These are phyloP conservation scores for Zaprionus lineosus DNA, from an alignment of 2,888 invertebrate species.

Conservation along the genomic window DNA sequence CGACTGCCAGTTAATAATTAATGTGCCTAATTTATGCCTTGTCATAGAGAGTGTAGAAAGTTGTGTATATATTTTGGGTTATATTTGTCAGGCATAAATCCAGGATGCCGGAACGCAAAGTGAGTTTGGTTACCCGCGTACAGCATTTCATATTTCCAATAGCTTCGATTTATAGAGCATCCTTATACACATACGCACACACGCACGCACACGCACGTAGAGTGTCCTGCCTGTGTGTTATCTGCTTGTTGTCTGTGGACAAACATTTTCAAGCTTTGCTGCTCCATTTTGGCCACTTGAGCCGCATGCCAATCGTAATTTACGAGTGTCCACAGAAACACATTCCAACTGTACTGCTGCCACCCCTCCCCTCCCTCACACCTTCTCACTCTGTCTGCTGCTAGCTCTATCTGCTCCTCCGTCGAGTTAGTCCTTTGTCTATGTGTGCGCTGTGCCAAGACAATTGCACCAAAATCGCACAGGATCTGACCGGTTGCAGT, in stretches of 20 bases:
- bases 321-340: conserved; percentile 57
- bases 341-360: conserved; percentile 42
- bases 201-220: no score
- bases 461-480: conserved; percentile 49
- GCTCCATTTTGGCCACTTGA: conserved; percentile 43
- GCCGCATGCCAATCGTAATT: conserved; percentile 65
- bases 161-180: conserved; percentile 67
- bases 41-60: conserved; percentile 52
- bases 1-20: conserved; percentile 57
- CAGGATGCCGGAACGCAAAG: conserved; percentile 15
- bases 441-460: conserved; percentile 50
- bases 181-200: no score
- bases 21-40: conserved; percentile 68
- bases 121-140: conserved; percentile 15
- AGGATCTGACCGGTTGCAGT: conserved; percentile 6
- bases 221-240: conserved; percentile 1
- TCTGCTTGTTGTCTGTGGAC: conserved; percentile 10
- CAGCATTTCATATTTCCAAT: conserved; percentile 60
- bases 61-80: conserved; percentile 42
- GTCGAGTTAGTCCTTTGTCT: no score
- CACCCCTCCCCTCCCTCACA: no score
- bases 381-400: background rate
- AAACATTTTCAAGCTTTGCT: conserved; percentile 30
- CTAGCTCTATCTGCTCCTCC: no score
- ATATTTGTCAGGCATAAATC: conserved; percentile 55